A percentile compares a stretch with the other conserved stretches of the same genome.
phyloP scores from a whole-genome alignment of 2,888 invertebrate genomes.

The Tineola bisselliella region DNA sequence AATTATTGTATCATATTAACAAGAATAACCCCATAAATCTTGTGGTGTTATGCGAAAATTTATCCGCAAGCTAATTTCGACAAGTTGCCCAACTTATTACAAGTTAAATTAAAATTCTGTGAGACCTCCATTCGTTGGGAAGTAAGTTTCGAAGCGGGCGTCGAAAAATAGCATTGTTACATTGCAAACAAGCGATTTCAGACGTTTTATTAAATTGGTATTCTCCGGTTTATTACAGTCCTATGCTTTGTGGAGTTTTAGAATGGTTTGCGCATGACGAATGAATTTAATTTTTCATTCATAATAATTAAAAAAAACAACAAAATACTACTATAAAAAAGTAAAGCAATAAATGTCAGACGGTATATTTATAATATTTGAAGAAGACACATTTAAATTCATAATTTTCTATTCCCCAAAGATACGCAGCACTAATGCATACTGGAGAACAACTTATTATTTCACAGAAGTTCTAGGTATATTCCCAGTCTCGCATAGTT shows the following conservation, averaged over 20 bases:
- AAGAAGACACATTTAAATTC: no score
- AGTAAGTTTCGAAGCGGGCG: not conserved
- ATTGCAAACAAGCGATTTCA: not conserved
- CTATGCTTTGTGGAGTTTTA: not conserved
- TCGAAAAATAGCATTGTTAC: not conserved
- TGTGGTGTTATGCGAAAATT: not conserved
- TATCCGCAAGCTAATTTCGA: constrained; percentile 34
- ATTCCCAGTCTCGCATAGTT: not conserved
- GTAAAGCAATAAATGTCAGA: no score
- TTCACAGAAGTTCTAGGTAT: no score
- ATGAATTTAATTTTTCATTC: not conserved
- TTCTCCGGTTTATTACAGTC: not conserved
- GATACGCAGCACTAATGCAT: no score
- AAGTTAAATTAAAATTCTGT: constrained; percentile 55
- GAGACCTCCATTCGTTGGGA: not conserved
- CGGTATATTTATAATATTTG: no score
- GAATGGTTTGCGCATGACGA: not conserved
- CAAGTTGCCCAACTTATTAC: constrained; percentile 45
- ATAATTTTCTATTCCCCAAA: no score
- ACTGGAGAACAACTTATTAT: no score
- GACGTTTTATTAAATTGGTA: not conserved
- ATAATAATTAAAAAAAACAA: not conserved
- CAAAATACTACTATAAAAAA: no score
- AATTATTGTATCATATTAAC: no score
- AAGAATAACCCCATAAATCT: not conserved